Evolutionary conservation across 2,888 invertebrate species (phyloP).

Genomic region (Didymodactylos carnosus): DNA sequence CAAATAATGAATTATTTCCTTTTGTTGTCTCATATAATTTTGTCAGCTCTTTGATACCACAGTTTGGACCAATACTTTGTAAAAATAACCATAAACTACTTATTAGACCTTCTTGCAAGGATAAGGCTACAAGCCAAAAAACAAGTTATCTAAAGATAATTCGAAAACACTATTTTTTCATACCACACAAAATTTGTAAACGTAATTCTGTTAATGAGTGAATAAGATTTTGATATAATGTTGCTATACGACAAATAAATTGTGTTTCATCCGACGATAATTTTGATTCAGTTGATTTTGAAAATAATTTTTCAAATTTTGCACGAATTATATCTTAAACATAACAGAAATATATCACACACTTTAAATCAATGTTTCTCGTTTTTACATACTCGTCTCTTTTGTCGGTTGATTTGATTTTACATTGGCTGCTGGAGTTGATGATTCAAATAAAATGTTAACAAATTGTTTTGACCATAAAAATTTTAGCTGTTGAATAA

Average conservation of each 20-base stretch:
- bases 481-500: constrained; percentile 4
- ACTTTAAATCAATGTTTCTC: too few species aligned
- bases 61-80: constrained; percentile 1
- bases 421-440: background rate
- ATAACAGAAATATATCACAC: background rate
- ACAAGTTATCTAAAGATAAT: background rate
- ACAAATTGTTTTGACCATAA: constrained; percentile 10
- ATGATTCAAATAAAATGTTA: background rate
- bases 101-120: constrained; percentile 8
- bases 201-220: constrained; percentile 2
- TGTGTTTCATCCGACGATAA: background rate
- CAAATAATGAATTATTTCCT: background rate
- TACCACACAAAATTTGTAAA: constrained; percentile 6
- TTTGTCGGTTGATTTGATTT: background rate
- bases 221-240: constrained; percentile 12
- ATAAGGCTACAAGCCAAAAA: background rate
- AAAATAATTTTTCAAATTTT: background rate
- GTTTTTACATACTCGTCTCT: background rate
- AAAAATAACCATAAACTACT: constrained; percentile 10
- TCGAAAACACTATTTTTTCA: background rate
- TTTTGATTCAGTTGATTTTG: background rate
- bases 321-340: background rate
- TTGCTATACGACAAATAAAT: constrained; percentile 6
- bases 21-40: background rate
- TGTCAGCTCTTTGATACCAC: constrained; percentile 6